Conservation (phyloP, 2,113 vertebrate species). For the Bucco capensis region DNA sequence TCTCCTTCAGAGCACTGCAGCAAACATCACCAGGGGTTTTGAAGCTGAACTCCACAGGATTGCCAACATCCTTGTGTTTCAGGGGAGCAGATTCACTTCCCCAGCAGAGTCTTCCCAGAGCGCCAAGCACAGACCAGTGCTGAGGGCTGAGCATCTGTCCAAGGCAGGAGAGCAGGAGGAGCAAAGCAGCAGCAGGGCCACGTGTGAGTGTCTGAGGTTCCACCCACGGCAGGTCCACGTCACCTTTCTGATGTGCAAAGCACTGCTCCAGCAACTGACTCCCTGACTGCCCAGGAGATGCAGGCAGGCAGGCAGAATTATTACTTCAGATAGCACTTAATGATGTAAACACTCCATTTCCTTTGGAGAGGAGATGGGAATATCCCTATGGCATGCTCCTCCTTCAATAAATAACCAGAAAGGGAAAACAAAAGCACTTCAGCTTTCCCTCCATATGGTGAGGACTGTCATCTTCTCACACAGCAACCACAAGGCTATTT, state of each 20-base stretch:
- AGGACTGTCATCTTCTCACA: constrained; percentile 46
- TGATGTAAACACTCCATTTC: constrained; percentile 51
- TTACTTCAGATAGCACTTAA: constrained; percentile 48
- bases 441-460: constrained; percentile 59
- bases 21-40: not conserved
- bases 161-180: not conserved
- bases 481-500: constrained; percentile 5
- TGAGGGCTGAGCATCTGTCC: not conserved
- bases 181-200: not conserved
- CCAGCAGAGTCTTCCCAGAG: not conserved
- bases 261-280: not conserved
- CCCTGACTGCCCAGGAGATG: not conserved
- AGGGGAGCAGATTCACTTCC: not conserved
- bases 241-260: not conserved
- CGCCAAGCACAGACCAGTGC: not conserved
- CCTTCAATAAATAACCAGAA: constrained; percentile 61
- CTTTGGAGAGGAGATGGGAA: constrained; percentile 42
- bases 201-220: not conserved
- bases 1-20: not conserved
- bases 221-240: not conserved
- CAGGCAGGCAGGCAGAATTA: constrained; percentile 29
- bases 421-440: constrained; percentile 45
- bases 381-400: constrained; percentile 28
- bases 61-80: not conserved
- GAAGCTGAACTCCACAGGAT: not conserved